Evolutionary conservation across 2,888 invertebrate genomes (phyloP).

Genomic region (Creontiades dilutus): DNA sequence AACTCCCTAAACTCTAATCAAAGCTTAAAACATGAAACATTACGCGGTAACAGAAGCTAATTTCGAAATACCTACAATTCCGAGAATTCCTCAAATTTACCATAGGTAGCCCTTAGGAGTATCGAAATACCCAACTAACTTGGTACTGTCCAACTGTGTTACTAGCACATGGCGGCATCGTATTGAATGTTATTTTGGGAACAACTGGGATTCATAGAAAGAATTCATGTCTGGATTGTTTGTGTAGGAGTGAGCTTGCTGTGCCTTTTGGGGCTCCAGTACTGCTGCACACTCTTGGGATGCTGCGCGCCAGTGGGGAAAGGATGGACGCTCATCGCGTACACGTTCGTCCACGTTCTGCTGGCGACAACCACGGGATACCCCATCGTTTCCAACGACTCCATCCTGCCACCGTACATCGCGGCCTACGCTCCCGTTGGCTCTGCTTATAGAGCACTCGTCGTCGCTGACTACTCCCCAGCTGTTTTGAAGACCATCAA

Average conservation of each 20-base stretch:
- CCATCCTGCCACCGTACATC: slow-evolving; percentile 48
- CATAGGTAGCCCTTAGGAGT: too few species aligned
- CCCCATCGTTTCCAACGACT: slow-evolving; percentile 84
- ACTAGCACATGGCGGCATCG: too few species aligned
- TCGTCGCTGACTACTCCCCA: slow-evolving; percentile 84
- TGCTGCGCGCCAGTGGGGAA: slow-evolving; percentile 83
- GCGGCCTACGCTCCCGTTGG: slow-evolving; percentile 80
- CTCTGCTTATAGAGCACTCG: slow-evolving; percentile 84
- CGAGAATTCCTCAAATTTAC: too few species aligned
- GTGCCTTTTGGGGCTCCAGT: slow-evolving; percentile 85
- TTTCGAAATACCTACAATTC: too few species aligned
- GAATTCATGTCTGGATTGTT: background rate
- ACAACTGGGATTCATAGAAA: too few species aligned
- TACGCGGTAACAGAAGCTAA: too few species aligned
- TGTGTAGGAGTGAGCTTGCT: slow-evolving; percentile 85
- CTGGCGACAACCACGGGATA: slow-evolving; percentile 85
- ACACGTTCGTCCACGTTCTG: slow-evolving; percentile 82
- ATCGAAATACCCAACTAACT: too few species aligned
- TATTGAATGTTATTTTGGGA: too few species aligned
- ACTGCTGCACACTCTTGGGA: slow-evolving; percentile 84
- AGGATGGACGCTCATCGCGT: slow-evolving; percentile 83
- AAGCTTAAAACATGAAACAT: too few species aligned
- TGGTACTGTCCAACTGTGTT: too few species aligned
- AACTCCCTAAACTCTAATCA: too few species aligned
- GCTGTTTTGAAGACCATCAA: slow-evolving; percentile 82